These are phyloP conservation scores for Netelia fuscicornis DNA, from an alignment of 2,888 invertebrate species.

Conservation along the genomic window DNA sequence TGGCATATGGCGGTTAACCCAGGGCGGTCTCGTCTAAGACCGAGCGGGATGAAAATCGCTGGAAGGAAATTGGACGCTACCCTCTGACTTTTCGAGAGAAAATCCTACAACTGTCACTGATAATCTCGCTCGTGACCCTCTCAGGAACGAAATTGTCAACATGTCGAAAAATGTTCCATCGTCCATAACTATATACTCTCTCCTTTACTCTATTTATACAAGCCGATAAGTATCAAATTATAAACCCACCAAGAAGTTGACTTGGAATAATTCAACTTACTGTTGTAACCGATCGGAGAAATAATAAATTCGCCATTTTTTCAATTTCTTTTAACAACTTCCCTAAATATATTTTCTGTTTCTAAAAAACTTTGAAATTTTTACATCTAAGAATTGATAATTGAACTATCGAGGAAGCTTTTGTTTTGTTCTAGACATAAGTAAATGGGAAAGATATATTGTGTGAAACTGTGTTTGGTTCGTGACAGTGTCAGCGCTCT, in stretches of 20 bases:
- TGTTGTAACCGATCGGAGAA: neutral
- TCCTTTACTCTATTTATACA: no score
- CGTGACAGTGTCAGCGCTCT: constrained; percentile 24
- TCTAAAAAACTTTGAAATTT: no score
- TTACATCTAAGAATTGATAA: no score
- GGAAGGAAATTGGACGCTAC: constrained; percentile 49
- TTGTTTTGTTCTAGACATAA: neutral
- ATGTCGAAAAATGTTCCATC: neutral
- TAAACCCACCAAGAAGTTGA: neutral
- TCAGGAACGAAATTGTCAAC: neutral
- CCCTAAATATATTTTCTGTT: no score
- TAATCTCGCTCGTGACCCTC: no score
- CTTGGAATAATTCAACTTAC: neutral
- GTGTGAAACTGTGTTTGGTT: neutral
- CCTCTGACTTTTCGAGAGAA: constrained; percentile 27
- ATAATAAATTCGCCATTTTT: neutral
- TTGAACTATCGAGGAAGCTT: no score
- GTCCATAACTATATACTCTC: neutral
- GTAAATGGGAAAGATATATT: neutral
- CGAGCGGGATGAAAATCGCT: constrained; percentile 24
- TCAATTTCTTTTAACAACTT: neutral
- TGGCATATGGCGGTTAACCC: neutral
- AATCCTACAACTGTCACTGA: constrained; percentile 25
- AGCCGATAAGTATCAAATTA: neutral
- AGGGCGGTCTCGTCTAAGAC: neutral